These are phyloP conservation scores for Drosophila punjabiensis DNA, from an alignment of 1,140 invertebrate genomes.

Conservation along the genomic window DNA sequence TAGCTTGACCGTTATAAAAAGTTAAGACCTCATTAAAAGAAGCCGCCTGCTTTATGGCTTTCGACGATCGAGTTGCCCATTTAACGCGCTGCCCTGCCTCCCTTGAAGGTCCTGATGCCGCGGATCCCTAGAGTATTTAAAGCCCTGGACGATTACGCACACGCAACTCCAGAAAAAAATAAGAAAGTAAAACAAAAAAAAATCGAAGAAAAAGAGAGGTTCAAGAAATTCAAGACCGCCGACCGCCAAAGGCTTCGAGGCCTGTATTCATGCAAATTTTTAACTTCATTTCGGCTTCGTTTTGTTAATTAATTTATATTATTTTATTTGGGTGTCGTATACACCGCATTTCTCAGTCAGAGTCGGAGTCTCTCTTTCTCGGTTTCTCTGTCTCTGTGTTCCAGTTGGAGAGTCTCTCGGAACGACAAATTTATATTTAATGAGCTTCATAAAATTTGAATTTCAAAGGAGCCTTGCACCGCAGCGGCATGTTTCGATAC, in stretches of 20 bases:
- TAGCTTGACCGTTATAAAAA: conserved; percentile 73
- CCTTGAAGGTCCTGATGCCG: conserved; percentile 20
- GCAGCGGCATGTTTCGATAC: conserved; percentile 73
- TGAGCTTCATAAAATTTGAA: conserved; percentile 86
- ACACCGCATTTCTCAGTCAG: conserved; percentile 25
- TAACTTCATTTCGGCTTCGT: conserved; percentile 84
- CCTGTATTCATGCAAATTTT: conserved; percentile 83
- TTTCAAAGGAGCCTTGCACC: conserved; percentile 84
- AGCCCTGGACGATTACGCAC: conserved; percentile 68
- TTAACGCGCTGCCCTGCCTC: conserved; percentile 56
- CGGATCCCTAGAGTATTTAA: conserved; percentile 34
- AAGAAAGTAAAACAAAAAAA: neutral
- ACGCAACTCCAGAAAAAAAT: conserved; percentile 60
- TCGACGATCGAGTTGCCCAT: conserved; percentile 65
- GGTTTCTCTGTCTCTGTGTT: conserved; percentile 12
- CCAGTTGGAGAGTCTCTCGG: conserved; percentile 54
- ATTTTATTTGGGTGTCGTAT: conserved; percentile 85
- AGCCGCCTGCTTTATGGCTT: conserved; percentile 76
- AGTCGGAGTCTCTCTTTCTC: conserved; percentile 21
- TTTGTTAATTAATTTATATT: conserved; percentile 86
- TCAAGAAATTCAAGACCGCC: conserved; percentile 25
- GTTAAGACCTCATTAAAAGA: conserved; percentile 82
- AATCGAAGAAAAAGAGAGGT: neutral
- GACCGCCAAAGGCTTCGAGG: conserved; percentile 75
- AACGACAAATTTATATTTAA: conserved; percentile 86